These are phyloP conservation scores for Hippopotamus amphibius DNA, from an alignment of 2,113 vertebrate genomes.

Conservation along the genomic window DNA sequence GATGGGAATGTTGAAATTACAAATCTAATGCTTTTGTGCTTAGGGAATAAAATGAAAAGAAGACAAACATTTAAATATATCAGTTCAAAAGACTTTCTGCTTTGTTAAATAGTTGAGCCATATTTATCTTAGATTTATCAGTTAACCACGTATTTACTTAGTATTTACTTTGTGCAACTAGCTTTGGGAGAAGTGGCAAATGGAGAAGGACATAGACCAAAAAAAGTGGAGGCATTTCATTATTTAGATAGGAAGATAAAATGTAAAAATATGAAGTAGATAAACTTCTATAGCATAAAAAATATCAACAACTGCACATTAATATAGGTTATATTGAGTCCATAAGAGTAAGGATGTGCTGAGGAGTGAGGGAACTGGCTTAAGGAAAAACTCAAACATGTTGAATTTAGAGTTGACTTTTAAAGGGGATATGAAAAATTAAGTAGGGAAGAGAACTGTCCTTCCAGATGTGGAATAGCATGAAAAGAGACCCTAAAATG, in stretches of 20 bases:
- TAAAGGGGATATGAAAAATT: constrained; percentile 8
- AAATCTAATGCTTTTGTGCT: constrained; percentile 18
- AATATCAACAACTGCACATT: background rate
- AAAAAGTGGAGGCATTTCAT: background rate
- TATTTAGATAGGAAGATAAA: background rate
- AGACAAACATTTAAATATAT: constrained; percentile 5
- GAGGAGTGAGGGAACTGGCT: background rate
- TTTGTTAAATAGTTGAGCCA: constrained; percentile 52
- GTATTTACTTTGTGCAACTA: background rate
- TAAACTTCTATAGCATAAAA: background rate
- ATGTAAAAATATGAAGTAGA: constrained; percentile 34
- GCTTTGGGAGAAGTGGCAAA: constrained; percentile 48
- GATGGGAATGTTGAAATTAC: constrained; percentile 23
- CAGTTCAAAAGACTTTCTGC: constrained; percentile 3
- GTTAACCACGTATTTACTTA: background rate
- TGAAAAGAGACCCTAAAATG: background rate
- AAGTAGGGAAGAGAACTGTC: constrained; percentile 6
- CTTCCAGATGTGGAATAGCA: background rate
- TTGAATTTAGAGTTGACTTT: constrained; percentile 42
- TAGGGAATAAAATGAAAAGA: constrained; percentile 46
- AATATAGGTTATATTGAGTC: constrained; percentile 19
- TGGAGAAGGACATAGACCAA: background rate
- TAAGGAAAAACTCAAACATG: constrained; percentile 6
- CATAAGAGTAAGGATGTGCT: background rate
- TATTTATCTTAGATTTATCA: constrained; percentile 5